Conservation (phyloP, 1,140 invertebrate species). For the Cataglyphis hispanica region DNA sequence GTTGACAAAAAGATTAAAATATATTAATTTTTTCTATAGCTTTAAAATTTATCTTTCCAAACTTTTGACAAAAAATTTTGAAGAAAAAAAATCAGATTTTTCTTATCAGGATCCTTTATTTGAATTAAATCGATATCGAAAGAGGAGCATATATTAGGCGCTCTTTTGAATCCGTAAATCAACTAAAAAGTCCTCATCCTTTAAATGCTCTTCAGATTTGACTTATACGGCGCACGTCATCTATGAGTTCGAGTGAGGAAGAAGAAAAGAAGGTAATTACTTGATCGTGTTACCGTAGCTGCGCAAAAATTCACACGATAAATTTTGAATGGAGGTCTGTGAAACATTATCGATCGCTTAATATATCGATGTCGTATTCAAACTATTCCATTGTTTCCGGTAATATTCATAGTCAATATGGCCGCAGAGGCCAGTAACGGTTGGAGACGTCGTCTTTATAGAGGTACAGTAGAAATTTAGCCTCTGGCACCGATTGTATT, state of each 20-base stretch:
- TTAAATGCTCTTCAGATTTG: not conserved
- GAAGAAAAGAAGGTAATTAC: not conserved
- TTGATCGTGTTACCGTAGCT: not conserved
- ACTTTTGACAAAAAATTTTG: too few relatives aligned
- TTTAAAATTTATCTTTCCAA: not conserved
- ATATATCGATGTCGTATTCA: slow-evolving; percentile 21
- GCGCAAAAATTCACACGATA: not conserved
- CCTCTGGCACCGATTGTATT: not conserved
- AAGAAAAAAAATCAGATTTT: not conserved
- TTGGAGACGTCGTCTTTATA: slow-evolving; percentile 6
- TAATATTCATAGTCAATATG: slow-evolving; percentile 24
- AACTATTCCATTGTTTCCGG: slow-evolving; percentile 30
- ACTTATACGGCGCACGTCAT: not conserved
- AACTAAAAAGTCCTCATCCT: not conserved
- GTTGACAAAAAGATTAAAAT: too few relatives aligned
- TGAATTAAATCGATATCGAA: not conserved
- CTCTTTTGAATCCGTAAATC: not conserved
- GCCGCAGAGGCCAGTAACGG: slow-evolving; percentile 5
- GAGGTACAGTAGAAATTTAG: slow-evolving; percentile 21
- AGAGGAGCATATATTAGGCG: not conserved
- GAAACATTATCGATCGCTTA: not conserved
- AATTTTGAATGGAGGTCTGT: too few relatives aligned
- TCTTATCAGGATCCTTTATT: not conserved
- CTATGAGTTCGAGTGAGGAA: not conserved
- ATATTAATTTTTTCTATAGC: not conserved